Evolutionary conservation across 2,888 invertebrate genomes (phyloP), one percentile per base, ranked within the genome.

Genomic region (Creontiades dilutus): DNA sequence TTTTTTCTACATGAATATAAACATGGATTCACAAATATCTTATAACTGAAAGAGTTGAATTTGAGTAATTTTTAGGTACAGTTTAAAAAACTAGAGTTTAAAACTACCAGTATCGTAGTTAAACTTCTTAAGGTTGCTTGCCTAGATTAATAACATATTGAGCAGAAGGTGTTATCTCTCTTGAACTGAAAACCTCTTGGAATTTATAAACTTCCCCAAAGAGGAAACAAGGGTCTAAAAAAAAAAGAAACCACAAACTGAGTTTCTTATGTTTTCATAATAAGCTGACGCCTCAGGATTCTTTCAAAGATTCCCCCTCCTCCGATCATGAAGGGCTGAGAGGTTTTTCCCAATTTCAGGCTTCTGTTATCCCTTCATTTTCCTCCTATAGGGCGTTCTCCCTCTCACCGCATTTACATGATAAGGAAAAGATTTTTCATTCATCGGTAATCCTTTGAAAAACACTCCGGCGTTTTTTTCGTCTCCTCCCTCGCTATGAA

Each of bases 371-470:
- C 82, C 82, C 82, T 52, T 82, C 82, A 82, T 82, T n/a, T 78
- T 78, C 19, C 19, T 7, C 78, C 11, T n/a, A n/a, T 47, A n/a
- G n/a, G 78, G 16, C 9, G 12, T 47, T 37, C 27, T 48, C 82
- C 52, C 55, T 37, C 86, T 75, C 37, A 46, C 28, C 75, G 46
- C 37, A 86, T 86, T 86, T 86, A 46, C 86, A 86, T 86, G 86
- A 75, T 86, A 86, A 86, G 86, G 86, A 86, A 86, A 86, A 86
- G 86, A 86, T 86, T 28, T 86, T 48, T 86, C 86, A 68, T 86
- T 86, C 86, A 28, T 46, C 48, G 19, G 86, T 86, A 86, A 86
- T 86, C 86, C 86, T 86, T 86, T 86, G 75, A 86, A 86, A 86
- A 86, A 75, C 82, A 52, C 68, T 68, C 68, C 68, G 23, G 68